Evolutionary conservation across 2,113 vertebrate genomes (phyloP), one percentile per base, ranked within the genome.

Genomic region (Ahaetulla prasina): DNA sequence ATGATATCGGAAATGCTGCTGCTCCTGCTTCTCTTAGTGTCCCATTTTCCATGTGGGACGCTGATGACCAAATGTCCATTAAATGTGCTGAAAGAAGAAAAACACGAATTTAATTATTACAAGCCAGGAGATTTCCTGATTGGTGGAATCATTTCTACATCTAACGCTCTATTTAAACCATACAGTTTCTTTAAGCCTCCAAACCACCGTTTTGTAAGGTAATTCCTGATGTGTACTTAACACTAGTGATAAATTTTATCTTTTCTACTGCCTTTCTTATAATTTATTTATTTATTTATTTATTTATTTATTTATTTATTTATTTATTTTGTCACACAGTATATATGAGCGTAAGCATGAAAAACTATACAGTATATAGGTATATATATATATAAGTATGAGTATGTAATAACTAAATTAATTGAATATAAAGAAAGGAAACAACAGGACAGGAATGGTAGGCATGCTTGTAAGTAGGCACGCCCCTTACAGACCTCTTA

Each of bases 161-260:
- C 35, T 20, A 39, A 1, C 68, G 1, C 35, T 3, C 0, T 39
- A 20, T 39, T 80, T 20, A 1, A 9, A 20, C 16, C 35, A 9
- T 39, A 39, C 6, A 0, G 8, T 1, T 80, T 80, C 68, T 80
- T 39, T 39, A 39, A 8, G 35, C n/a, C 68, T 35, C 68, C 68
- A 74, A 18, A 1, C 0, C 14, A 39, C n/a, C 35, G 0, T 20
- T 74, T 74, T 39, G 0, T 8, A 35, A 74, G 68, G 68, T 74
- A 74, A 74, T 35, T 74, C 68, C n/a, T 74, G 68, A 74, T 8
- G 2, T 74, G 16, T 39, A 20, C n/a, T 74, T 1, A 39, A 35
- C 10, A 2, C 10, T 63, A 30, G 1, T 30, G 27, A 63, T 74
- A 8, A 39, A 39, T 39, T 39, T 35, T 18, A 74, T 74, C 14